Conservation (phyloP, 1,140 invertebrate genomes). For the Drosophila albomicans region DNA sequence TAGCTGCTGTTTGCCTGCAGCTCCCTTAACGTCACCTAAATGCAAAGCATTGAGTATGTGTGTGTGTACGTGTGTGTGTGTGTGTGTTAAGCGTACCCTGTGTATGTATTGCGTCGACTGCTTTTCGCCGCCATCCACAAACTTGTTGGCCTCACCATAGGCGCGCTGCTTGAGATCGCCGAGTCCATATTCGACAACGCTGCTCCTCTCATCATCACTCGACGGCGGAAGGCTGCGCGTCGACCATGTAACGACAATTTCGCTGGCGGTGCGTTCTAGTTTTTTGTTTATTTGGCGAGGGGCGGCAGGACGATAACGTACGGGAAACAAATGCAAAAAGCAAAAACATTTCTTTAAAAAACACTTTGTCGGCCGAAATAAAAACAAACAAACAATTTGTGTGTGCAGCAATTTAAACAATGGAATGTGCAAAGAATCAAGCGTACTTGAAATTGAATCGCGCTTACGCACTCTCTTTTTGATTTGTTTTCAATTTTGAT, state of each 20-base stretch:
- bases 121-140: slow-evolving; percentile 92
- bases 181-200: slow-evolving; percentile 85
- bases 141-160: slow-evolving; percentile 88
- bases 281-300: no score
- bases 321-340: slow-evolving; percentile 62
- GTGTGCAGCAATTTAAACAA: not conserved
- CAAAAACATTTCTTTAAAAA: slow-evolving; percentile 38
- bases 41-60: not conserved
- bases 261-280: slow-evolving; percentile 79
- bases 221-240: slow-evolving; percentile 90
- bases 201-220: slow-evolving; percentile 92
- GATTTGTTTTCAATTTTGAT: slow-evolving; percentile 2
- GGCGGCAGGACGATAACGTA: not conserved
- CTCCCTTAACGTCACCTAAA: slow-evolving; percentile 86
- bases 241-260: slow-evolving; percentile 96
- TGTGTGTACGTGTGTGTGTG: not conserved
- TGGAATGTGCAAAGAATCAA: no score
- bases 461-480: no score
- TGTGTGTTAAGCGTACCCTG: slow-evolving; percentile 85
- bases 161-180: slow-evolving; percentile 86
- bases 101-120: slow-evolving; percentile 93
- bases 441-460: no score
- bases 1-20: slow-evolving; percentile 88
- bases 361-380: slow-evolving; percentile 22
- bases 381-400: not conserved